A percentile compares a stretch with the other conserved stretches of the same genome.
phyloP scores from a whole-genome alignment of 2,113 vertebrate genomes.

The Proteles cristata region DNA sequence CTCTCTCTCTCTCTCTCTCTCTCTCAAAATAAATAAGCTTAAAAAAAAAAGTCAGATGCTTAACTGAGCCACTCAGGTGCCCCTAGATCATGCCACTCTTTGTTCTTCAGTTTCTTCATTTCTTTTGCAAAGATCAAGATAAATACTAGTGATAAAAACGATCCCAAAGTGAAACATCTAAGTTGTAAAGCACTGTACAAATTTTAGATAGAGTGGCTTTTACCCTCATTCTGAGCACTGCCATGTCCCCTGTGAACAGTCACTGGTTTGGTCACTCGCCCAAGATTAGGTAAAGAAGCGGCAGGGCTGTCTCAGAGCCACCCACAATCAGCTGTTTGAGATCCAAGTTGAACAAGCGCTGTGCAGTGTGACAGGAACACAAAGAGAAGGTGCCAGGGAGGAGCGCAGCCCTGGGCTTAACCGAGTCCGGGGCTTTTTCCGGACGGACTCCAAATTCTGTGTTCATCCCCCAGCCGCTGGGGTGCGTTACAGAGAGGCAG shows the following conservation, averaged over 20 bases:
- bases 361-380: neutral
- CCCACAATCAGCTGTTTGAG: neutral
- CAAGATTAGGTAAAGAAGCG: neutral
- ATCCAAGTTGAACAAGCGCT: neutral
- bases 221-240: neutral
- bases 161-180: neutral
- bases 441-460: neutral
- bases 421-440: neutral
- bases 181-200: neutral
- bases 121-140: neutral
- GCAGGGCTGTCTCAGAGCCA: neutral
- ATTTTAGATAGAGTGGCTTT: neutral
- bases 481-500: neutral
- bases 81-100: neutral
- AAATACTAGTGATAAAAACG: neutral
- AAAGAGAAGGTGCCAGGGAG: neutral
- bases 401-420: neutral
- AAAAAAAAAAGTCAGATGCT: too few relatives aligned
- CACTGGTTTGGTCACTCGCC: neutral
- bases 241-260: neutral
- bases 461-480: neutral
- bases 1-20: too few relatives aligned
- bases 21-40: too few relatives aligned
- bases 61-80: too few relatives aligned
- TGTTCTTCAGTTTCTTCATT: neutral